phyloP scores from a whole-genome alignment of 2,797 vertebrate species.

The Sitta carolinensis region DNA sequence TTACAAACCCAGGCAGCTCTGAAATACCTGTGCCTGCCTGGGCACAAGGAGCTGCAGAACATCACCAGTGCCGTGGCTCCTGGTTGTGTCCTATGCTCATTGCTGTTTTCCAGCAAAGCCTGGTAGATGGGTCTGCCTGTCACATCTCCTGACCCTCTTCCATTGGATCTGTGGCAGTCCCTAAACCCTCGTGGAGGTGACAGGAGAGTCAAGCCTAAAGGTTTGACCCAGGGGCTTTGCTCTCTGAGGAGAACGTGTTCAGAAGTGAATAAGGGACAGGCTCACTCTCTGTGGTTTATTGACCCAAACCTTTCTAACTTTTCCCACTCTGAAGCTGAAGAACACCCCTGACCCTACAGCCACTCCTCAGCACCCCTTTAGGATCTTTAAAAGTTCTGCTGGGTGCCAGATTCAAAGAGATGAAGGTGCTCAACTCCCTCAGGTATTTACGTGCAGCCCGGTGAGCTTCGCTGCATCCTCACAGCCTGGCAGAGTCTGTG shows the following conservation, averaged over 20 bases:
- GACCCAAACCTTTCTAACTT: neutral
- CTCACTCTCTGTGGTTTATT: fast-evolving
- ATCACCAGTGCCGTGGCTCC: fast-evolving
- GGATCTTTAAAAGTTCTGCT: neutral
- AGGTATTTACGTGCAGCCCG: neutral
- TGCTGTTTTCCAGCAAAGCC: neutral
- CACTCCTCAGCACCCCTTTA: neutral
- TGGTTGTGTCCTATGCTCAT: neutral
- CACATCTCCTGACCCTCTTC: neutral
- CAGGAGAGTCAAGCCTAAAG: neutral
- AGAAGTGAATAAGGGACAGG: neutral
- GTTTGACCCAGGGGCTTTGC: neutral
- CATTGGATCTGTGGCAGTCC: neutral
- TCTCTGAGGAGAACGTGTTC: neutral
- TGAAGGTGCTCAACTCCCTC: neutral
- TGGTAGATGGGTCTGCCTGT: neutral
- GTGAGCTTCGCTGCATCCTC: neutral
- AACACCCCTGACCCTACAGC: neutral
- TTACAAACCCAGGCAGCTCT: neutral
- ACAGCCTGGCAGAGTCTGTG: neutral
- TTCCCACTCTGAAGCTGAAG: neutral
- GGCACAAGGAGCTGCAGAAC: neutral
- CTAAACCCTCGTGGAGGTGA: neutral
- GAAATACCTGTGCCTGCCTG: neutral
- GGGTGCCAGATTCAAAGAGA: neutral